phyloP scores from a whole-genome alignment of 2,797 vertebrate species.

The Furcifer pardalis region DNA sequence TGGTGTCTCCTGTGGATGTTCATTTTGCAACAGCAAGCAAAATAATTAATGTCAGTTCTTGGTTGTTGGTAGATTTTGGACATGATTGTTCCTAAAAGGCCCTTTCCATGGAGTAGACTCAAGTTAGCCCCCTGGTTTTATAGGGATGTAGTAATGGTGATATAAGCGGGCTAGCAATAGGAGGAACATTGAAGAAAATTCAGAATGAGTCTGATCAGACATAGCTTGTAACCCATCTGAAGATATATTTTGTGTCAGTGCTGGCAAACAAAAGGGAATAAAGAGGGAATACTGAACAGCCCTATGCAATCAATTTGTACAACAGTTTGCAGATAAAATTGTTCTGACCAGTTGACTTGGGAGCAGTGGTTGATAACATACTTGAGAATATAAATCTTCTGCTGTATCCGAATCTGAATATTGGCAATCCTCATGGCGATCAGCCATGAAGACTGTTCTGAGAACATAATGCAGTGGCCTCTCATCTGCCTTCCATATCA shows the following conservation, averaged over 20 bases:
- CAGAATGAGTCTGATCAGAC: not conserved
- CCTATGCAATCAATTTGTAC: not conserved
- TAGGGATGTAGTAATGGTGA: not conserved
- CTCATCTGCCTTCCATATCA: too few species aligned
- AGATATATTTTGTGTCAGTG: not conserved
- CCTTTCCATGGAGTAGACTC: too few species aligned
- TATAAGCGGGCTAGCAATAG: not conserved
- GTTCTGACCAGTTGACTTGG: not conserved
- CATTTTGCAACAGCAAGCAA: not conserved
- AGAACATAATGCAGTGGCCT: too few species aligned
- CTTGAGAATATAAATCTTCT: too few species aligned
- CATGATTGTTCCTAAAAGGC: too few species aligned
- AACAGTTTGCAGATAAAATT: not conserved
- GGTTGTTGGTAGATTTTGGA: not conserved
- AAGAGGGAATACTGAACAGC: not conserved
- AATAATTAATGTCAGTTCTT: not conserved
- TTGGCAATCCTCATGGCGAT: too few species aligned
- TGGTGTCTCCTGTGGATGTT: not conserved
- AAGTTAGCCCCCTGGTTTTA: not conserved
- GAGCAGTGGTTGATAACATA: not conserved
- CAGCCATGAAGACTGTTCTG: too few species aligned
- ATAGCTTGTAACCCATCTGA: not conserved
- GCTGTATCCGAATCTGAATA: too few species aligned
- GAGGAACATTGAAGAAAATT: not conserved
- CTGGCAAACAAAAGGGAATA: too few species aligned